Conservation (phyloP, 2,113 vertebrate genomes). For the Megalops atlanticus region DNA sequence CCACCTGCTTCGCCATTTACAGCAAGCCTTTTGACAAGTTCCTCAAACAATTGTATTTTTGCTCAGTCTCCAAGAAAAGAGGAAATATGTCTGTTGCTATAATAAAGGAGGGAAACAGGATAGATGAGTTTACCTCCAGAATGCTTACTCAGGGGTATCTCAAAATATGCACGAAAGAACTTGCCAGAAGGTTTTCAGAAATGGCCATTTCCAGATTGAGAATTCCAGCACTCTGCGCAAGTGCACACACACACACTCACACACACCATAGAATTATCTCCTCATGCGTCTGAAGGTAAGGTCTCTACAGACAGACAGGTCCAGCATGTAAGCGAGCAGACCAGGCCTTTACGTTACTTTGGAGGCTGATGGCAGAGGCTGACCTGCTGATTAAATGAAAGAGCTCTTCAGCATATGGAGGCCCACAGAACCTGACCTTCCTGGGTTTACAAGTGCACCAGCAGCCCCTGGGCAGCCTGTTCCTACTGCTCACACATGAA, state of each 20-base stretch:
- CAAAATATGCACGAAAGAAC: neutral
- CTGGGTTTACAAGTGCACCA: slow-evolving; percentile 38
- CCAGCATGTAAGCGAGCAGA: slow-evolving; percentile 44
- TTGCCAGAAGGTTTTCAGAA: neutral
- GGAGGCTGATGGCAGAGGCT: slow-evolving; percentile 38
- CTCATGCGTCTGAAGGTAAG: neutral
- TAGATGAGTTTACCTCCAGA: neutral
- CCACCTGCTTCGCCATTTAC: slow-evolving; percentile 15
- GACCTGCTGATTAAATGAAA: slow-evolving; percentile 62
- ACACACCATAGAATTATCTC: neutral
- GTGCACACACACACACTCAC: neutral
- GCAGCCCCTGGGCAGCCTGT: slow-evolving; percentile 18
- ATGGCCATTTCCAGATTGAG: neutral
- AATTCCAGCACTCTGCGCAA: neutral
- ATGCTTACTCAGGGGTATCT: slow-evolving; percentile 23
- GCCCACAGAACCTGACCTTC: slow-evolving; percentile 65
- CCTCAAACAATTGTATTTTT: slow-evolving; percentile 27
- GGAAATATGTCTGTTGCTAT: slow-evolving; percentile 21
- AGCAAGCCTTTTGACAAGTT: slow-evolving; percentile 5
- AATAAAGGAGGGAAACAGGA: neutral
- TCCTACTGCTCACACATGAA: slow-evolving; percentile 6
- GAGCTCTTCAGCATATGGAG: slow-evolving; percentile 57
- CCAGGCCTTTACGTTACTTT: too few relatives aligned
- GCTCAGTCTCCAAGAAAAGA: slow-evolving; percentile 14
- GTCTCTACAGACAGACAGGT: neutral